Evolutionary conservation across 2,113 vertebrate genomes (phyloP), one percentile per base, ranked within the genome.

Genomic region (Oncorhynchus clarkii): DNA sequence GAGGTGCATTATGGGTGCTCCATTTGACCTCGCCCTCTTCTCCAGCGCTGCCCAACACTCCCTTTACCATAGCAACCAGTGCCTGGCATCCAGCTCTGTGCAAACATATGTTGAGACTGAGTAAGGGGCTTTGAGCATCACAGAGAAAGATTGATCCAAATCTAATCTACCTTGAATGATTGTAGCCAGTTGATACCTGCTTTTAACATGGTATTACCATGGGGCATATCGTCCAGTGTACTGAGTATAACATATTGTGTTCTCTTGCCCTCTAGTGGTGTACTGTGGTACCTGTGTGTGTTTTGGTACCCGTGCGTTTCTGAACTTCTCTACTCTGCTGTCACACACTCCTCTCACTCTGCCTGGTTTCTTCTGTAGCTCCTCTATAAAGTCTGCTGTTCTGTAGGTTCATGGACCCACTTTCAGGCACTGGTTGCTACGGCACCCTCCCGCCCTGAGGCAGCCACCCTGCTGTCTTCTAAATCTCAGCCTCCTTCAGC

Each of bases 391-490:
- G 83, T 89, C 88, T 76, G 76, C 86, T 45, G 90, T 70, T 22
- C 87, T 80, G 79, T 94, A 95, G 1, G 69, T 90, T 8, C 92
- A 91, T 0, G 93, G 93, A 1, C 94, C 93, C 68, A 93, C 78
- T 51, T 78, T 88, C 13, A 27, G 27, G 27, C 27, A 27, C 27
- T 27, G 27, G 3, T 27, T 3, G 27, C 27, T 27, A 27, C 27
- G 34, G 8, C 39, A 39, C 7, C 39, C 2, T 39, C 39, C 39
- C 9, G 39, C 39, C 39, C 39, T 39, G 39, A 9, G 39, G 39
- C 39, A 39, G 39, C 39, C 2, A 39, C 39, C 39, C 2, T 39
- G 39, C 39, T 9, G 1, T 39, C 39, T 9, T 39, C 39, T 39
- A 39, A 39, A 39, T 39, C 8, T 39, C 39, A 39, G 39, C 39